Base-by-base conservation (phyloP, 2,113 vertebrate genomes). In the Peromyscus leucopus region DNA sequence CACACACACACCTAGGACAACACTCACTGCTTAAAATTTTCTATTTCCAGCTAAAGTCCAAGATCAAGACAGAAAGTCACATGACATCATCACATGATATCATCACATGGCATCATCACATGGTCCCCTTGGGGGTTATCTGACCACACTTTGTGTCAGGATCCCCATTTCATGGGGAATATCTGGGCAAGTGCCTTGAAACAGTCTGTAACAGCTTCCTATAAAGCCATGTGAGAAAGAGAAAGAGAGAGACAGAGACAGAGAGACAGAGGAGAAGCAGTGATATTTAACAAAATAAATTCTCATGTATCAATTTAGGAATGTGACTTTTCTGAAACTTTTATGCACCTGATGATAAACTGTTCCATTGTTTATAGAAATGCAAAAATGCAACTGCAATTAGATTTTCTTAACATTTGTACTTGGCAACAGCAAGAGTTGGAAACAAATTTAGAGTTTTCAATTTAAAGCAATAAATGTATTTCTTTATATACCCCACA, bases 311-410 rank as follows among this genome's bases (percentile, higher is more conserved):
- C 69, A 84, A 42, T 86, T 86, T n/a, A 87, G 36, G 31, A 84
- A 74, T 89, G 67, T 92, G 78, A 31, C 11, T 80, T 96, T 91
- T 91, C 87, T 67, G 46, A 33, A 31, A 84, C 2, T 5, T 1
- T 93, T 91, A 9, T 2, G 42, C 55, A 87, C 75, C 39, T 74
- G 42, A 59, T 46, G 16, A 46, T 74, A 92, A 87, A 55, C 75
- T 90, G 21, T 39, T 74, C 19, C 11, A 42, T 26, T 55, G 65
- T 86, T 94, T 76, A 93, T 86, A 46, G 89, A 93, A 94, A 93
- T 48, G 13, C 15, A 87, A 42, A 91, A 95, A 86, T 51, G 21
- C 16, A 83, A 26, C 31, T 15, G n/a, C 39, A 72, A 55, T 87
- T 86, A 36, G 26, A 88, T 95, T 93, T 96, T 80, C 42, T 67